Percentiles rank a stretch among this genome's conserved stretches.
Conservation (phyloP, 1,140 invertebrate genomes). For the Thaumatotibia leucotreta region DNA sequence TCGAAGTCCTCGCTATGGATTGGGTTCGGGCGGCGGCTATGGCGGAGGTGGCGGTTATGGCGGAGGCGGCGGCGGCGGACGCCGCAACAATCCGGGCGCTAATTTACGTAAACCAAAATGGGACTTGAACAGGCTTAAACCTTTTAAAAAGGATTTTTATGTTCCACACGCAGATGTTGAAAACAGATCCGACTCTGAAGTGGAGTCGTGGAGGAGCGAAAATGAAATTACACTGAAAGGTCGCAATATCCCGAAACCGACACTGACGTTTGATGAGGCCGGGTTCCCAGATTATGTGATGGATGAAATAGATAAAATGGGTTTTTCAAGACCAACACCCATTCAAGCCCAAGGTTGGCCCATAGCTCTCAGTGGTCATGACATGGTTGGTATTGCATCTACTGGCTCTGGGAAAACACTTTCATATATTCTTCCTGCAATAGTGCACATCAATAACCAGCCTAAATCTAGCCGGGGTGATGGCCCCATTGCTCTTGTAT, state of each 20-base stretch:
- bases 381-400: constrained; percentile 97
- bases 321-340: constrained; percentile 90
- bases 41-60: constrained; percentile 71
- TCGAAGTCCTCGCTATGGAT: constrained; percentile 59
- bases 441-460: constrained; percentile 96
- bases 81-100: constrained; percentile 75
- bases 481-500: constrained; percentile 93
- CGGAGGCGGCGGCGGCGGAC: constrained; percentile 75
- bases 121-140: constrained; percentile 86
- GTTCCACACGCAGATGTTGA: constrained; percentile 85
- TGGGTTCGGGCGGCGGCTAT: constrained; percentile 45
- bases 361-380: constrained; percentile 92
- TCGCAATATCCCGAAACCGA: constrained; percentile 87
- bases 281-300: constrained; percentile 89
- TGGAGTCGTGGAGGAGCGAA: constrained; percentile 84
- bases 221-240: constrained; percentile 91
- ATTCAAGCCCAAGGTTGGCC: constrained; percentile 96
- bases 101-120: constrained; percentile 84
- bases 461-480: constrained; percentile 88
- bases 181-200: constrained; percentile 82
- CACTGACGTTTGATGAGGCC: constrained; percentile 89
- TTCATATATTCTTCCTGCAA: constrained; percentile 88
- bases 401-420: constrained; percentile 96
- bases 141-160: constrained; percentile 97
- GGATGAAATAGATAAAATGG: constrained; percentile 87